Conservation (phyloP, 2,113 vertebrate species). For the Panthera uncia region DNA sequence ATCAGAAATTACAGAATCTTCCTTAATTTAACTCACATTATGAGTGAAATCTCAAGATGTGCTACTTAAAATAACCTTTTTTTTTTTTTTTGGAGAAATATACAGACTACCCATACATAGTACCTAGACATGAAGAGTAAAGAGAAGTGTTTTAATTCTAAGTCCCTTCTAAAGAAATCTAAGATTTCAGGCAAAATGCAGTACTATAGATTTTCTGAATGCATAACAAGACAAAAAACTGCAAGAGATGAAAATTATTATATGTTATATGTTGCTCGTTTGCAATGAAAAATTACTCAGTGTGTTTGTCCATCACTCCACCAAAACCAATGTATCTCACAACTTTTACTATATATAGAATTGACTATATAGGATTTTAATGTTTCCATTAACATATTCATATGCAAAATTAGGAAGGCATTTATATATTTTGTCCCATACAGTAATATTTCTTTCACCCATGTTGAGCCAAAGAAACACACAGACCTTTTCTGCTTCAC, state of each 20-base stretch:
- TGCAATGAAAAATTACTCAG: slow-evolving; percentile 23
- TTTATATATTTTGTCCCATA: background rate
- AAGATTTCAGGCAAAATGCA: background rate
- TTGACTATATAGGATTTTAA: background rate
- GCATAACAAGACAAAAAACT: background rate
- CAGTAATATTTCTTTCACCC: background rate
- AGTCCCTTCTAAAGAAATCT: background rate
- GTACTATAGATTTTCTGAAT: background rate
- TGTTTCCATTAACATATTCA: background rate
- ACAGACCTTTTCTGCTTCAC: background rate
- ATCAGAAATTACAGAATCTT: slow-evolving; percentile 25
- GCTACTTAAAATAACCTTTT: background rate
- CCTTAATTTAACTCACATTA: slow-evolving; percentile 16
- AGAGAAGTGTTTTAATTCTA: background rate
- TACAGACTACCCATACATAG: background rate
- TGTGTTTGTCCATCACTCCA: background rate
- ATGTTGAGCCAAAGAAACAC: background rate
- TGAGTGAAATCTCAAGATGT: background rate
- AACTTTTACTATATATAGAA: slow-evolving; percentile 37
- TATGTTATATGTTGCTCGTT: background rate
- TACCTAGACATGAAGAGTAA: background rate
- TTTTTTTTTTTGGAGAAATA: background rate
- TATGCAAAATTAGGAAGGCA: background rate
- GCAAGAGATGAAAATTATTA: background rate
- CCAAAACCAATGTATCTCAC: background rate